These are phyloP conservation scores for Camponotus fellah DNA, from an alignment of 2,888 invertebrate species.

Conservation along the genomic window DNA sequence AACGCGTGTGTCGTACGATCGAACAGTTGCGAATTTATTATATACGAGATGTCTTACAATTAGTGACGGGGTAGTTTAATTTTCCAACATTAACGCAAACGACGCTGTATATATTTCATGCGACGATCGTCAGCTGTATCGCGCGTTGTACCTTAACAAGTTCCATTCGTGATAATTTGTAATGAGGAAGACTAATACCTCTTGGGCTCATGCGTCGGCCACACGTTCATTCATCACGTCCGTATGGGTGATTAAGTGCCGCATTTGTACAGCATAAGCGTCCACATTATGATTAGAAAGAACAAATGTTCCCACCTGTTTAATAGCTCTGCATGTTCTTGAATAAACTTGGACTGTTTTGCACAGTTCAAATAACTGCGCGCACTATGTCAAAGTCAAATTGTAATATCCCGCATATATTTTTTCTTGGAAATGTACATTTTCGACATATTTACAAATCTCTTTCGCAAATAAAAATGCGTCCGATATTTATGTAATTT, in stretches of 20 bases:
- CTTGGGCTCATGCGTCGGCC: conserved; percentile 50
- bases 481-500: neutral
- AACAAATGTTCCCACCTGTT: conserved; percentile 51
- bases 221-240: conserved; percentile 63
- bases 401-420: neutral
- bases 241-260: conserved; percentile 58
- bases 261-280: conserved; percentile 62
- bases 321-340: conserved; percentile 17
- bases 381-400: neutral
- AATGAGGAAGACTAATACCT: conserved; percentile 69
- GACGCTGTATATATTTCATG: conserved; percentile 24
- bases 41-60: neutral
- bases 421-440: neutral
- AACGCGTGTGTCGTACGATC: neutral
- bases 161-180: conserved; percentile 66
- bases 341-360: neutral
- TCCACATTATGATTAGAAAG: conserved; percentile 20
- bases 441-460: neutral
- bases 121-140: conserved; percentile 3
- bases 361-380: neutral
- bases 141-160: conserved; percentile 54
- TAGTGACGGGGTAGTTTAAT: conserved; percentile 32
- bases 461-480: neutral
- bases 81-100: conserved; percentile 34
- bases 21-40: conserved; percentile 16